Evolutionary conservation across 2,797 vertebrate genomes (phyloP).

Genomic region (Notoglanidium macrostoma): DNA sequence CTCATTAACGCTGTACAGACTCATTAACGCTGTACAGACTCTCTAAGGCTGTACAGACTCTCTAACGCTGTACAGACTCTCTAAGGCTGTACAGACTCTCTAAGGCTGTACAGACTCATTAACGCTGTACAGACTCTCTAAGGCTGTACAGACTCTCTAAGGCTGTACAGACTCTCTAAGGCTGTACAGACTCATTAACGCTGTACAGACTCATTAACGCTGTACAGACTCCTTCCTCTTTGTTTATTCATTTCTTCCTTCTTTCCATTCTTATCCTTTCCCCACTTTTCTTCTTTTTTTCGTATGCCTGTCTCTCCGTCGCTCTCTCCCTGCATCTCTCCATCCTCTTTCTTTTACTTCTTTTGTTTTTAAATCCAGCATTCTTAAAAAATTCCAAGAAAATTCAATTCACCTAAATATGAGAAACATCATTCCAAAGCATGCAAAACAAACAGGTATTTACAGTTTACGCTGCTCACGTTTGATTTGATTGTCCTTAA

Average conservation of each 20-base stretch:
- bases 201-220: background rate
- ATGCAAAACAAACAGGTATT: too few relatives aligned
- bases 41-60: background rate
- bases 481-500: too few relatives aligned
- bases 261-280: background rate
- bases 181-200: background rate
- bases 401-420: too few relatives aligned
- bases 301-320: background rate
- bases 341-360: background rate
- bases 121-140: background rate
- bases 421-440: too few relatives aligned
- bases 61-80: fast-evolving
- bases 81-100: background rate
- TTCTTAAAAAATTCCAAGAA: too few relatives aligned
- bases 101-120: background rate
- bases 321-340: background rate
- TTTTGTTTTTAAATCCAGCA: background rate
- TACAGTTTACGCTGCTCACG: too few relatives aligned
- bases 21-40: too few relatives aligned
- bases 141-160: fast-evolving
- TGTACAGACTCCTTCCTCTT: background rate
- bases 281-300: background rate
- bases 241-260: background rate
- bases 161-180: background rate
- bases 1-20: too few relatives aligned